Percentiles rank a stretch among this genome's conserved stretches.
Evolutionary conservation across 2,888 invertebrate genomes (phyloP).

Genomic region (Phanerotoma sp.): DNA sequence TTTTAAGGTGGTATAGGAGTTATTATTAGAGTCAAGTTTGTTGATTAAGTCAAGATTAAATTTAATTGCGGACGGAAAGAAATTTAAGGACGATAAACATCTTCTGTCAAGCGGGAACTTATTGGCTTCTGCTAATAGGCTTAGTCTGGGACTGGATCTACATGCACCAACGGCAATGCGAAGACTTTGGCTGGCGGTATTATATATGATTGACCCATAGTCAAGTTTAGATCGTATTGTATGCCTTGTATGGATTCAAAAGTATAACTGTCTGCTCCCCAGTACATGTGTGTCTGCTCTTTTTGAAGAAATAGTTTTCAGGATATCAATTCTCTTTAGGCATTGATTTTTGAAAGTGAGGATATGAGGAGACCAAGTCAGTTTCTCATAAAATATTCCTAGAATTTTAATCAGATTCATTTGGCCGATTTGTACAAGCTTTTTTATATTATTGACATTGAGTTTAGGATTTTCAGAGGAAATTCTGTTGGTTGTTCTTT

Average conservation of each 20-base stretch:
- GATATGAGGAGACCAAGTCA: conserved; percentile 25
- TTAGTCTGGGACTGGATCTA: conserved; percentile 20
- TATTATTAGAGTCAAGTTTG: background rate
- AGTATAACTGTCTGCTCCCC: conserved; percentile 17
- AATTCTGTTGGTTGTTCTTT: no score
- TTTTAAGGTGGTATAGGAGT: background rate
- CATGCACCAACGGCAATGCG: conserved; percentile 24
- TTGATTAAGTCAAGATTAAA: background rate
- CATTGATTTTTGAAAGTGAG: conserved; percentile 14
- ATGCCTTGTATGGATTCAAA: conserved; percentile 25
- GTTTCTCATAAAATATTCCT: conserved; percentile 20
- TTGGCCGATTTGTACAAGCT: no score
- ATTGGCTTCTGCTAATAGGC: conserved; percentile 13
- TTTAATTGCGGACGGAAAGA: background rate
- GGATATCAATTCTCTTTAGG: conserved; percentile 6
- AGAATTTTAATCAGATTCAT: conserved; percentile 10
- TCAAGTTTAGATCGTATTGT: conserved; percentile 25
- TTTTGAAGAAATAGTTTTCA: conserved; percentile 10
- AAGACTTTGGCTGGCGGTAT: conserved; percentile 6
- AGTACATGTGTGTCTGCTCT: no score
- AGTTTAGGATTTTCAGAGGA: background rate
- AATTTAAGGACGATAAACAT: background rate
- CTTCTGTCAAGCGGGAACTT: conserved; percentile 11
- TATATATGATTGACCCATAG: conserved; percentile 24
- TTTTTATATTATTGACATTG: background rate